These are phyloP conservation scores for Condylostylus longicornis DNA, from an alignment of 1,140 invertebrate genomes.

Conservation along the genomic window DNA sequence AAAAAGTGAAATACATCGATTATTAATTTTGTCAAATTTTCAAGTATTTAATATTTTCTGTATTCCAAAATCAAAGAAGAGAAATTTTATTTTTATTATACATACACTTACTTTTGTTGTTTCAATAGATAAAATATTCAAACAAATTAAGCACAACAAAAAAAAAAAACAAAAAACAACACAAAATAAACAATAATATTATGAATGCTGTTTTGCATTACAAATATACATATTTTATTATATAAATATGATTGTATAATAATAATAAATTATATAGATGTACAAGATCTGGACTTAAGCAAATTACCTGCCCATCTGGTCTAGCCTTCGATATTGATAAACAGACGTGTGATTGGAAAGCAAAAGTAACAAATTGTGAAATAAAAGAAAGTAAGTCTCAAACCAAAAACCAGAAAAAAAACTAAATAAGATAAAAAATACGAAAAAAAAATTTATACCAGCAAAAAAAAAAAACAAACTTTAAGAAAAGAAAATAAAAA, in stretches of 20 bases:
- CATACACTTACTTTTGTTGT: slow-evolving; percentile 12
- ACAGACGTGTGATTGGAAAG: slow-evolving; percentile 95
- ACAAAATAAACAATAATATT: slow-evolving; percentile 6
- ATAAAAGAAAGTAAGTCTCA: slow-evolving; percentile 85
- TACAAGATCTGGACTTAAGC: slow-evolving; percentile 82
- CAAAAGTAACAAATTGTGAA: slow-evolving; percentile 91
- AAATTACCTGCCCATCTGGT: slow-evolving; percentile 86
- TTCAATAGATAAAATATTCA: slow-evolving; percentile 14
- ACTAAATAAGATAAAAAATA: slow-evolving; percentile 4
- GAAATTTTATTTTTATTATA: neutral
- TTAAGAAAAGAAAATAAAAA: slow-evolving; percentile 1
- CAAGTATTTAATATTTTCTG: too few species aligned
- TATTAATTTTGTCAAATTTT: too few species aligned
- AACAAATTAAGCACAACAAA: slow-evolving; percentile 3
- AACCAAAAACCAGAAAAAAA: slow-evolving; percentile 10
- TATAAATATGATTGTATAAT: too few species aligned
- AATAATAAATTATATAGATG: slow-evolving; percentile 62
- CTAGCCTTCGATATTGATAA: slow-evolving; percentile 92
- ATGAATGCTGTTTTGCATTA: too few species aligned
- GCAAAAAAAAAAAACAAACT: slow-evolving; percentile 2
- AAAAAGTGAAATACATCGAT: too few species aligned
- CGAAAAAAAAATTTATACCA: slow-evolving; percentile 3
- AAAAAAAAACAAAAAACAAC: slow-evolving; percentile 3
- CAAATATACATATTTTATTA: neutral
- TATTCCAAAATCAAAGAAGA: too few species aligned